phyloP scores from a whole-genome alignment of 2,113 vertebrate genomes.

The Mastomys coucha region DNA sequence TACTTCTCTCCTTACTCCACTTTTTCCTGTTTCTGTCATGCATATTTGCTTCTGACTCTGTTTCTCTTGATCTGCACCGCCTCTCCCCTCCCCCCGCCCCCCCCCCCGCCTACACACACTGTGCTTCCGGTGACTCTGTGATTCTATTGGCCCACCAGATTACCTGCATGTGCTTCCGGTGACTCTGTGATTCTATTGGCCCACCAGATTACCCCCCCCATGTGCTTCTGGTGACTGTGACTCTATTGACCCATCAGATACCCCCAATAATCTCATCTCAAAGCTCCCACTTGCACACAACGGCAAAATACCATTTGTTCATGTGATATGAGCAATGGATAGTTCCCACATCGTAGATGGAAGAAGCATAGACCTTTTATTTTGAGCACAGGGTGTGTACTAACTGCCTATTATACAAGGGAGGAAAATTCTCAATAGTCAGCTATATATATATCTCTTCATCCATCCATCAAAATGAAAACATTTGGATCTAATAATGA shows the following conservation, averaged over 20 bases:
- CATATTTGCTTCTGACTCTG: neutral
- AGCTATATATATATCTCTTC: neutral
- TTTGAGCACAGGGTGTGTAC: neutral
- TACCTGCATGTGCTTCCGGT: too few relatives aligned
- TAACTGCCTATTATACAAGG: neutral
- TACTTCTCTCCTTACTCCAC: neutral
- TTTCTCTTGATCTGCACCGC: neutral
- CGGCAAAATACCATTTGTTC: neutral
- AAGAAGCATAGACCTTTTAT: neutral
- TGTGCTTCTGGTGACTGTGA: neutral
- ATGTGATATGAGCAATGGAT: accelerated
- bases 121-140: neutral
- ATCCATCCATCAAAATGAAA: neutral
- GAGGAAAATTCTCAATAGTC: neutral
- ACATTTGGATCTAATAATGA: neutral
- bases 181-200: neutral
- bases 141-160: neutral
- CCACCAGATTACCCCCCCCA: too few relatives aligned
- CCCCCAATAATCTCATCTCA: neutral
- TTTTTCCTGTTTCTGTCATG: neutral
- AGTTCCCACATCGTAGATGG: neutral
- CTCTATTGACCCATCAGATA: neutral
- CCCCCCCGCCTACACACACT: too few relatives aligned
- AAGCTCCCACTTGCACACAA: neutral
- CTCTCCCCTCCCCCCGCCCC: too few relatives aligned